Conservation (phyloP, 2,113 vertebrate species). For the Brachyhypopomus occidentalis region DNA sequence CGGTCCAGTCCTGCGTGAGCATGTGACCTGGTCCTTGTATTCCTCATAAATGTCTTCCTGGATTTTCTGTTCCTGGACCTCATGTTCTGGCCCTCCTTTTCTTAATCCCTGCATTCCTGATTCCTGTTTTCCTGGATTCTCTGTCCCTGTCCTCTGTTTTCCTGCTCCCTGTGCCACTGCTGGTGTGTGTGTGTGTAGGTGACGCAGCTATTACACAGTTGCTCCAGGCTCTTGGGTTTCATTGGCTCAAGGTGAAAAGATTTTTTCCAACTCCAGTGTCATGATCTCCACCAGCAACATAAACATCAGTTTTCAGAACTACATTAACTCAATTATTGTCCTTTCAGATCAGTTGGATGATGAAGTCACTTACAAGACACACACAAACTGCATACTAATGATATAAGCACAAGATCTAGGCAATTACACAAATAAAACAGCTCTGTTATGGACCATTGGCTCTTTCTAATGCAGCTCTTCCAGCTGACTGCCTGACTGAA, state of each 20-base stretch:
- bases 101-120: too few species aligned
- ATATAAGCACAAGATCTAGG: background rate
- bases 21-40: too few species aligned
- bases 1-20: too few species aligned
- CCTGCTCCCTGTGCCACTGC: too few species aligned
- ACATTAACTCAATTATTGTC: background rate
- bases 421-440: background rate
- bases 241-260: background rate
- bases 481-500: background rate
- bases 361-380: slow-evolving; percentile 13
- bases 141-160: too few species aligned
- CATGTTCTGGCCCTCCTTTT: too few species aligned
- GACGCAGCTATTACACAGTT: too few species aligned
- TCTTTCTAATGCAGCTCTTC: background rate
- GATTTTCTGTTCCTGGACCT: too few species aligned
- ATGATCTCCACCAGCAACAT: background rate
- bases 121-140: too few species aligned
- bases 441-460: background rate
- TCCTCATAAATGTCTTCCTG: too few species aligned
- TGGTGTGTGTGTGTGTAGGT: too few species aligned
- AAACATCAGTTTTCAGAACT: background rate
- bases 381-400: background rate
- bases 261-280: background rate
- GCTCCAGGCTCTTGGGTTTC: too few species aligned
- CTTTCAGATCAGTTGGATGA: slow-evolving; percentile 23